phyloP scores from a whole-genome alignment of 2,888 invertebrate species.

The Pristionchus arcanus region DNA sequence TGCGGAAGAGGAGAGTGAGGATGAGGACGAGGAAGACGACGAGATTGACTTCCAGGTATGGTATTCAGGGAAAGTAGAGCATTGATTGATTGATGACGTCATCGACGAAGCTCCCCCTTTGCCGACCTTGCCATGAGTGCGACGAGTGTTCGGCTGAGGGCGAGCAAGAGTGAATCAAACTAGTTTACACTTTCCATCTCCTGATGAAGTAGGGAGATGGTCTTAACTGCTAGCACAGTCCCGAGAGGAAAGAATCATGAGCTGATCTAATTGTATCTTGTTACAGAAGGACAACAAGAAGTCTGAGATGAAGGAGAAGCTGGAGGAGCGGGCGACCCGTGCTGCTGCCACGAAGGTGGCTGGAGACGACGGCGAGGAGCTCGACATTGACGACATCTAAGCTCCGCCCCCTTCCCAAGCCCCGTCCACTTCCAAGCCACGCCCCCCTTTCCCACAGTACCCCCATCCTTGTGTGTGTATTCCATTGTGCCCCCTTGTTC shows the following conservation, averaged over 20 bases:
- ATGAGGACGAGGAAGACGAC: constrained; percentile 86
- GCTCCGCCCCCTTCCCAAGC: not conserved
- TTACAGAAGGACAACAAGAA: constrained; percentile 55
- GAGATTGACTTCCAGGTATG: constrained; percentile 84
- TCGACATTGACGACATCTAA: constrained; percentile 77
- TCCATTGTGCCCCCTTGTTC: not conserved
- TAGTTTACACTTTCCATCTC: constrained; percentile 54
- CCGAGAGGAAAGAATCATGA: constrained; percentile 51
- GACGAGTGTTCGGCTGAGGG: not conserved
- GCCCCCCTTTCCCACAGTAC: not conserved
- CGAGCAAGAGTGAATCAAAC: not conserved
- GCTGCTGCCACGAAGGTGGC: constrained; percentile 59
- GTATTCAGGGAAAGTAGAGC: not conserved
- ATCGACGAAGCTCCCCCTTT: not conserved
- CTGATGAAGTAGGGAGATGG: constrained; percentile 42
- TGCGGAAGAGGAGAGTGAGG: constrained; percentile 92
- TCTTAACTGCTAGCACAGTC: constrained; percentile 52
- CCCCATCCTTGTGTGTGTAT: not conserved
- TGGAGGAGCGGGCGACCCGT: constrained; percentile 46
- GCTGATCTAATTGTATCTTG: constrained; percentile 42
- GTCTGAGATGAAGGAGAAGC: constrained; percentile 53
- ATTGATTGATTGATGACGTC: not conserved
- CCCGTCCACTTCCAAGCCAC: not conserved
- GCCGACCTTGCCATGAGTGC: not conserved
- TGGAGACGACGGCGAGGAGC: constrained; percentile 69